Conservation (phyloP, 2,888 invertebrate genomes). For the Andricus curvator region DNA sequence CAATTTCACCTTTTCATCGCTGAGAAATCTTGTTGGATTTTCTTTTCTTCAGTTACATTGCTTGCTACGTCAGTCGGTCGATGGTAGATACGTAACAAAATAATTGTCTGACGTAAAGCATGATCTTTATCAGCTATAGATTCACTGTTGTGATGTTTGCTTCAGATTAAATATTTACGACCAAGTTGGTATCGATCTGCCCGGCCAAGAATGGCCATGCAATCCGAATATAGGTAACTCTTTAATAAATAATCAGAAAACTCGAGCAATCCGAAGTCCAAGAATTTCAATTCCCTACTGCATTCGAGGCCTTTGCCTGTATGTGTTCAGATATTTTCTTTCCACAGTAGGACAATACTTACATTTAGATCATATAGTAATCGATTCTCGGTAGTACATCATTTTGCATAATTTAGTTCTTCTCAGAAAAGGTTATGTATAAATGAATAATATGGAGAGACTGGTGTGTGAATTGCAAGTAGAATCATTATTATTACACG, state of each 20-base stretch:
- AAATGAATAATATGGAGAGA: neutral
- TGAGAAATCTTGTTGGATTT: too few species aligned
- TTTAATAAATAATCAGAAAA: slow-evolving; percentile 12
- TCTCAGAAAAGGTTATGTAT: neutral
- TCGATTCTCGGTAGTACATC: neutral
- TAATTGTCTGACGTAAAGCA: neutral
- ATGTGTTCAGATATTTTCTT: neutral
- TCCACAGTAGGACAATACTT: neutral
- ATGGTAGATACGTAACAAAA: neutral
- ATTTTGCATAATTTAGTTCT: neutral
- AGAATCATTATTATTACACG: neutral
- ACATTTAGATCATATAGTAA: neutral
- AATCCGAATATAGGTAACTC: slow-evolving; percentile 18
- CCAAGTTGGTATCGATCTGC: slow-evolving; percentile 4
- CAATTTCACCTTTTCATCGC: too few species aligned
- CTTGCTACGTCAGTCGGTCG: neutral
- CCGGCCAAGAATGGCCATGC: neutral
- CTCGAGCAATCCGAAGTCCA: neutral
- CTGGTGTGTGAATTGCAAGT: neutral
- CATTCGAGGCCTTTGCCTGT: neutral
- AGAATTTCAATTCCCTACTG: slow-evolving; percentile 30
- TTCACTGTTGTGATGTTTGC: neutral
- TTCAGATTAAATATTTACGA: slow-evolving; percentile 1
- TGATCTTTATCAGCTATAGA: slow-evolving; percentile 7
- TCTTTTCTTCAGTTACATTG: neutral